A percentile compares a stretch with the other conserved stretches of the same genome.
These are phyloP conservation scores for Smittia aterrima DNA, from an alignment of 2,888 invertebrate species.

Conservation along the genomic window DNA sequence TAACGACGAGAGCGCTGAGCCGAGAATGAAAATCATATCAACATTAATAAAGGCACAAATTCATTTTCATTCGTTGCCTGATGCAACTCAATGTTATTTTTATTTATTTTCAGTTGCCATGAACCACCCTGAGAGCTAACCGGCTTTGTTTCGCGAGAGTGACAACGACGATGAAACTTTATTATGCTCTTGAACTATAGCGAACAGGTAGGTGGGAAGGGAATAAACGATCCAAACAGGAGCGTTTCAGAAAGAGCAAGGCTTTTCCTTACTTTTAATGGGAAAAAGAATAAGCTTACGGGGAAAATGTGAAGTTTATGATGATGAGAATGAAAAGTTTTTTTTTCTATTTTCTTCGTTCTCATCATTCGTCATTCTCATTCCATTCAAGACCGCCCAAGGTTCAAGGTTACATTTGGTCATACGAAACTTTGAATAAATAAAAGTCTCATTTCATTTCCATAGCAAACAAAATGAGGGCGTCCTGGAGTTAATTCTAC, in stretches of 20 bases:
- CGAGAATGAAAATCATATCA: not conserved
- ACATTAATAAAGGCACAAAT: not conserved
- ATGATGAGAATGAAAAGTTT: not conserved
- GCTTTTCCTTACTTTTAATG: not conserved
- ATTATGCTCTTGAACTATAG: not conserved
- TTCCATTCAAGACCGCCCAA: too few species aligned
- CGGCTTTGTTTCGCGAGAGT: not conserved
- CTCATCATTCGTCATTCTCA: not conserved
- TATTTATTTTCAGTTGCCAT: not conserved
- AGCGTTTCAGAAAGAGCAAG: not conserved
- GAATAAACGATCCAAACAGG: too few species aligned
- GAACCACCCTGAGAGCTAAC: not conserved
- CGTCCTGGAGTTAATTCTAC: not conserved
- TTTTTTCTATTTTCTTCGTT: not conserved
- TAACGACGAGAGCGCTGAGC: not conserved
- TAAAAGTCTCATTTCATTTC: not conserved
- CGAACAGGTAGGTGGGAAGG: not conserved
- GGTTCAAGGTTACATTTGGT: not conserved
- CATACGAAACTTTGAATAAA: not conserved
- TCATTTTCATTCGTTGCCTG: not conserved
- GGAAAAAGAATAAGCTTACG: not conserved
- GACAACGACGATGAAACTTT: not conserved
- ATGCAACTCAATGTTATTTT: conserved; percentile 11
- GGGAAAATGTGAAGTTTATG: not conserved
- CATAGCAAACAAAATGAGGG: not conserved